Conservation (phyloP, 1,140 invertebrate genomes). For the Tachypleus tridentatus region DNA sequence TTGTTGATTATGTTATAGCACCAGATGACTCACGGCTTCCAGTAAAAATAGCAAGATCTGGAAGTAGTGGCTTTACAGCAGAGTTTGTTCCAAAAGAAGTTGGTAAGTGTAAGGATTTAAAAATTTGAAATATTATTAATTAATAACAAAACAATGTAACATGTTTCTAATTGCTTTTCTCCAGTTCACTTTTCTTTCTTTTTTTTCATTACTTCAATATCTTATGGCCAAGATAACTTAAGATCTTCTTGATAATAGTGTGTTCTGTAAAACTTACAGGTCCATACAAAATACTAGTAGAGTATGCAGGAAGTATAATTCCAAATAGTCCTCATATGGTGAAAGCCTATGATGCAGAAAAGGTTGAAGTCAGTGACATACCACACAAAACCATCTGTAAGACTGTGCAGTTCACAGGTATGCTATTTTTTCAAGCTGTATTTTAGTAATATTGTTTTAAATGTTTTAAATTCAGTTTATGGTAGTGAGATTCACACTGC, state of each 20-base stretch:
- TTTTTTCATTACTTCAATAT: no score
- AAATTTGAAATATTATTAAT: no score
- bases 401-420: constrained; percentile 73
- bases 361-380: constrained; percentile 60
- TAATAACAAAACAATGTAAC: no score
- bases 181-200: no score
- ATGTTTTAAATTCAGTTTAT: no score
- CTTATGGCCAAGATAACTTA: no score
- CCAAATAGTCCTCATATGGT: constrained; percentile 82
- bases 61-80: constrained; percentile 69
- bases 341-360: constrained; percentile 72
- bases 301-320: constrained; percentile 80
- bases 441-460: no score
- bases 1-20: constrained; percentile 29
- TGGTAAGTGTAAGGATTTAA: constrained; percentile 32
- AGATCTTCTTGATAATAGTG: no score
- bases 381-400: constrained; percentile 57
- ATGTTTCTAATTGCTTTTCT: no score
- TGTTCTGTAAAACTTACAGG: constrained; percentile 31
- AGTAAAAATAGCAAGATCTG: constrained; percentile 73
- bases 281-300: constrained; percentile 73
- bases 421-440: constrained; percentile 6
- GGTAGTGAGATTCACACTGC: no score
- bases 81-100: constrained; percentile 83
- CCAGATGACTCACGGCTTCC: constrained; percentile 50